phyloP scores from a whole-genome alignment of 2,797 vertebrate genomes.

The Psittacula echo region DNA sequence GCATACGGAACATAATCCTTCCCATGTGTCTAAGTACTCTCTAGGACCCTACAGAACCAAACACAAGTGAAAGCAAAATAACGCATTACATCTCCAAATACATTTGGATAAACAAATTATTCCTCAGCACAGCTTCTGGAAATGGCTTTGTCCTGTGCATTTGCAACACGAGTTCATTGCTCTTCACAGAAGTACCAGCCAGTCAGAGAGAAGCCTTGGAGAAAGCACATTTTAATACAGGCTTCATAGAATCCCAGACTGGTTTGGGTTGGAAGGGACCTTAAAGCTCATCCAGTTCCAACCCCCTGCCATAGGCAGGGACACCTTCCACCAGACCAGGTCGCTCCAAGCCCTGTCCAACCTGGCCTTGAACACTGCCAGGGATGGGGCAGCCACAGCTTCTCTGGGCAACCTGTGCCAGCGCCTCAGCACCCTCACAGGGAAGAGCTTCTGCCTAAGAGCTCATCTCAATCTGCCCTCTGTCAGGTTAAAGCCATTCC shows the following conservation, averaged over 20 bases:
- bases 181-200: not conserved
- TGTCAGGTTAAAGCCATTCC: too few species aligned
- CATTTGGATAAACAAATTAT: not conserved
- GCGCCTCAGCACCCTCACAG: too few species aligned
- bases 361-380: too few species aligned
- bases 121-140: not conserved
- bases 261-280: not conserved
- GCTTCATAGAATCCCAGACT: not conserved
- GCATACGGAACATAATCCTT: not conserved
- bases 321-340: not conserved
- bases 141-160: not conserved
- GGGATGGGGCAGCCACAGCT: too few species aligned
- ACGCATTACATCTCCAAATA: not conserved
- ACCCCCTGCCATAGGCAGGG: not conserved
- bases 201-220: not conserved
- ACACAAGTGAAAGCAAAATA: not conserved
- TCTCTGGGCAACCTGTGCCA: too few species aligned
- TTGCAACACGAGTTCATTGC: rapidly evolving
- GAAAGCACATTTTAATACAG: not conserved
- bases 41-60: not conserved
- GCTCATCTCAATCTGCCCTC: too few species aligned
- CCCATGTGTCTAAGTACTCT: not conserved
- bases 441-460: too few species aligned
- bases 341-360: not conserved
- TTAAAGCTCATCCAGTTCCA: not conserved